Conservation (phyloP, 2,113 vertebrate genomes). For the Laticauda laticaudata region DNA sequence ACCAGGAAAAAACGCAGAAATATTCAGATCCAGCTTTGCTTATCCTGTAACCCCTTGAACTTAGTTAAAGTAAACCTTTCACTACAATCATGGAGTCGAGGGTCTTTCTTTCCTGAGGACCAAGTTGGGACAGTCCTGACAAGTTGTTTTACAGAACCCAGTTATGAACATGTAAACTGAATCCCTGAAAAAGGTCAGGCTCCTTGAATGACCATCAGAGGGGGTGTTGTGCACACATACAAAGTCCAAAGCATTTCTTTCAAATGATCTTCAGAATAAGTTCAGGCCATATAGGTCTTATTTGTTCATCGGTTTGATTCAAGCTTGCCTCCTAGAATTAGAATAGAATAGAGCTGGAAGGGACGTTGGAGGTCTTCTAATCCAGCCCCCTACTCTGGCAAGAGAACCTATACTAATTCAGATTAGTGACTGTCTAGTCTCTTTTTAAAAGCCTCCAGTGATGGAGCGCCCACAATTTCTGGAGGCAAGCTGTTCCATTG, state of each 20-base stretch:
- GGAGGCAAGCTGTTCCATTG: too few species aligned
- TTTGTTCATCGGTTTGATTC: too few species aligned
- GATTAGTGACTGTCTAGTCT: too few species aligned
- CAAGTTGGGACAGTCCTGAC: not conserved
- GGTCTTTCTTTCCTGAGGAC: not conserved
- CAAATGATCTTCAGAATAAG: not conserved
- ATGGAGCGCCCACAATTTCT: too few species aligned
- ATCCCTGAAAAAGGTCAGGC: not conserved
- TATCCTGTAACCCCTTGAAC: not conserved
- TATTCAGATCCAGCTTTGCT: not conserved
- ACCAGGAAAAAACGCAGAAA: not conserved
- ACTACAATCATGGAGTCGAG: not conserved
- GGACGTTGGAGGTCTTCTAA: too few species aligned
- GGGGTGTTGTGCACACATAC: not conserved
- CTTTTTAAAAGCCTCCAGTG: too few species aligned
- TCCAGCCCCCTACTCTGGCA: too few species aligned
- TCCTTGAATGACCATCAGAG: not conserved
- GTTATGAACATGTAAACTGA: not conserved
- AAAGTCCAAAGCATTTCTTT: not conserved
- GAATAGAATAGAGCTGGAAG: too few species aligned
- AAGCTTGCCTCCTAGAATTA: not conserved
- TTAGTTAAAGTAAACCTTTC: not conserved
- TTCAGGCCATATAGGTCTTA: not conserved
- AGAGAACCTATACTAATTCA: too few species aligned
- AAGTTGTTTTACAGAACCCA: not conserved